Evolutionary conservation across 2,113 vertebrate genomes (phyloP).

Genomic region (Oncorhynchus masou): DNA sequence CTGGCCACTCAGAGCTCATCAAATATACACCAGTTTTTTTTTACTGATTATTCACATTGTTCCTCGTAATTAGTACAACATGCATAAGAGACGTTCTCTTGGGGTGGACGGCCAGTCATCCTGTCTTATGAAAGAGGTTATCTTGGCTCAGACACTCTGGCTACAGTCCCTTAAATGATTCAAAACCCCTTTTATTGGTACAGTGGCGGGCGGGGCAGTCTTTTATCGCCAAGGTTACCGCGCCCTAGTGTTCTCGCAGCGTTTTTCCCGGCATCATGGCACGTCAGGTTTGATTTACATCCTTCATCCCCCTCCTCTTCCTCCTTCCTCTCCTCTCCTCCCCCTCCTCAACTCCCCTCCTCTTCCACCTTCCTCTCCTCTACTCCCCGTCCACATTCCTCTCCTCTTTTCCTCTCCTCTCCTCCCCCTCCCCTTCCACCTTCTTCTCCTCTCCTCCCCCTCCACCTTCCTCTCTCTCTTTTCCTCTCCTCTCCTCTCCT

Average conservation of each 20-base stretch:
- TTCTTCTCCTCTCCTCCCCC: no score
- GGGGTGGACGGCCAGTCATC: background rate
- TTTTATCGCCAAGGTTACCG: background rate
- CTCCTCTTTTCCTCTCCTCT: no score
- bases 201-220: background rate
- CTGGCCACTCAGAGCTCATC: background rate
- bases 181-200: background rate
- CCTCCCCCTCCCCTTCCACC: no score
- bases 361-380: background rate
- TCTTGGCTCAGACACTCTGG: background rate
- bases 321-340: background rate
- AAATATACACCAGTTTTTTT: background rate
- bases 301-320: background rate
- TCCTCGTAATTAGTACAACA: background rate
- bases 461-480: no score
- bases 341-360: background rate
- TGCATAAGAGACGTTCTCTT: background rate
- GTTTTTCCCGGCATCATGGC: background rate
- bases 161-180: background rate
- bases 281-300: background rate
- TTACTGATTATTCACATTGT: background rate
- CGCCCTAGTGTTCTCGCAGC: background rate
- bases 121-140: background rate
- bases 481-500: no score
- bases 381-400: fast-evolving